phyloP scores from a whole-genome alignment of 2,797 vertebrate genomes.

The Characodon lateralis region DNA sequence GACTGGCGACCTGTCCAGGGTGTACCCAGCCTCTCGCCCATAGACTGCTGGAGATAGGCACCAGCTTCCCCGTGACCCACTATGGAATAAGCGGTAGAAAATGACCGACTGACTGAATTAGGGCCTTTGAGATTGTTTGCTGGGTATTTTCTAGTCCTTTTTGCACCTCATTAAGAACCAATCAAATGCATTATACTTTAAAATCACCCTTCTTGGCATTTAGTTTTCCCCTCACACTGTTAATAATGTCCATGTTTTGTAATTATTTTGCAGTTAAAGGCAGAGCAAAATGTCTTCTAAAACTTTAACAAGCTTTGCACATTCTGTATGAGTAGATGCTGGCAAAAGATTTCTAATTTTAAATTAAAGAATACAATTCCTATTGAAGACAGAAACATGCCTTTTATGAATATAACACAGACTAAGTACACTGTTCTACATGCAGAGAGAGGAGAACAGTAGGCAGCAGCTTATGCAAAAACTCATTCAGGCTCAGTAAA shows the following conservation, averaged over 20 bases:
- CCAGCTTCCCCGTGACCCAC: too few species aligned
- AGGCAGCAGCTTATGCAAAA: slow-evolving; percentile 26
- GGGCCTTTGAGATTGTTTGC: neutral
- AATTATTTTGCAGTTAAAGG: neutral
- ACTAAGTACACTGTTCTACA: slow-evolving; percentile 22
- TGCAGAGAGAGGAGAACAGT: slow-evolving; percentile 33
- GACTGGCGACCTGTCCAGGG: too few species aligned
- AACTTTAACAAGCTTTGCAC: neutral
- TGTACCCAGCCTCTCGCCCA: too few species aligned
- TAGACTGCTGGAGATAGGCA: too few species aligned
- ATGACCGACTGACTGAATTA: neutral
- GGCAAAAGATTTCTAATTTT: neutral
- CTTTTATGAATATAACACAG: slow-evolving; percentile 23
- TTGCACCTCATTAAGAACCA: neutral
- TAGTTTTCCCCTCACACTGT: neutral
- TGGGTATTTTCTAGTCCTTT: neutral
- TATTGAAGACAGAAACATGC: slow-evolving; percentile 31
- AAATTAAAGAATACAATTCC: slow-evolving; percentile 13
- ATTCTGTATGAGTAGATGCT: neutral
- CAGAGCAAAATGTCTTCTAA: neutral
- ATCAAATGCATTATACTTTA: neutral
- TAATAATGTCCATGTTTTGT: neutral
- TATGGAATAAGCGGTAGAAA: too few species aligned
- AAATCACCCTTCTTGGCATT: neutral
- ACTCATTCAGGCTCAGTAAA: slow-evolving; percentile 33